Evolutionary conservation across 2,888 invertebrate genomes (phyloP).

Genomic region (Drosophila limbata): DNA sequence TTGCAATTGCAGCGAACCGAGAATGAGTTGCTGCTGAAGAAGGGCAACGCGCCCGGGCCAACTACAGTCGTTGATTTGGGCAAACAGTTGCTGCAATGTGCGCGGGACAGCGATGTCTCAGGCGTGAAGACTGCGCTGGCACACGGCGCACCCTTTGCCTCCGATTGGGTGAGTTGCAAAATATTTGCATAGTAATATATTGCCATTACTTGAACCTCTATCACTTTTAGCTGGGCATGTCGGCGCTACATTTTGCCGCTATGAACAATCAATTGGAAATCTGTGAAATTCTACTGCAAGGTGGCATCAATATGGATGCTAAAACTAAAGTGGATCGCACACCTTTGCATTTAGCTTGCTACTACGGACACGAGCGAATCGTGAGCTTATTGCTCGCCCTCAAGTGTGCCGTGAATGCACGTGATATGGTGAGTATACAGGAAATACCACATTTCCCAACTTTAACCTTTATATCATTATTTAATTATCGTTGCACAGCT

Average conservation of each 20-base stretch:
- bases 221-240: constrained; percentile 91
- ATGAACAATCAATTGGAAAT: constrained; percentile 92
- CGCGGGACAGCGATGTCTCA: constrained; percentile 91
- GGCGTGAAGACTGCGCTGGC: constrained; percentile 92
- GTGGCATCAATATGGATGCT: constrained; percentile 95
- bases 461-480: not conserved
- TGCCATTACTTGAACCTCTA: not conserved
- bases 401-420: constrained; percentile 90
- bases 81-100: constrained; percentile 92
- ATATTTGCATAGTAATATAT: not conserved
- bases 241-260: constrained; percentile 94
- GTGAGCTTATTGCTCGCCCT: constrained; percentile 89
- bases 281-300: constrained; percentile 92
- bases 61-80: constrained; percentile 90
- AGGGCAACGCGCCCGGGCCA: constrained; percentile 49
- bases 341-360: constrained; percentile 95
- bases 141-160: constrained; percentile 95
- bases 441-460: no score
- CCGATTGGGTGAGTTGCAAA: constrained; percentile 93
- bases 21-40: constrained; percentile 69
- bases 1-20: constrained; percentile 74
- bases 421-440: constrained; percentile 89
- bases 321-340: constrained; percentile 97
- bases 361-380: constrained; percentile 92
- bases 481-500: constrained; percentile 86